These are phyloP conservation scores for Serinus canaria DNA, from an alignment of 2,113 vertebrate genomes.

Conservation along the genomic window DNA sequence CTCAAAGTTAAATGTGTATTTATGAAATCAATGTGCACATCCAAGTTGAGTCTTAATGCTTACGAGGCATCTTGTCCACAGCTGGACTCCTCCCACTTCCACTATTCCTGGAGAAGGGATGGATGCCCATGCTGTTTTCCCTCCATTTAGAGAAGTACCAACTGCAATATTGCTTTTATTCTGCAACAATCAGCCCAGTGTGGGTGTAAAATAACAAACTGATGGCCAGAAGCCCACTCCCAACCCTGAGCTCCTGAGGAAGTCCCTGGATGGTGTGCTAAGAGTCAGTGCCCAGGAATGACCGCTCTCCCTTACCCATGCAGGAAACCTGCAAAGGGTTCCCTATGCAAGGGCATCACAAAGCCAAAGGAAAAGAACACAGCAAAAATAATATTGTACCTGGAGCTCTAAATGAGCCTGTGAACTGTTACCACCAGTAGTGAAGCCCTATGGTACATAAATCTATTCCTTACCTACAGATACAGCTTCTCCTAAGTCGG, in stretches of 20 bases:
- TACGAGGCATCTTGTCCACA: rapidly evolving
- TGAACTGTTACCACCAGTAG: neutral
- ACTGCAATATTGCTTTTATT: neutral
- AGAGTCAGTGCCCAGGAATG: rapidly evolving
- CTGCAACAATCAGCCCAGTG: rapidly evolving
- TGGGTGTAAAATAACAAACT: neutral
- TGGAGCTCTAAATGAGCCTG: neutral
- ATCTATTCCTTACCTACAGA: neutral
- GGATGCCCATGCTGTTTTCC: neutral
- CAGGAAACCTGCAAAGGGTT: neutral
- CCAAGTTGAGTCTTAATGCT: neutral
- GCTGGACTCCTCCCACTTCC: neutral
- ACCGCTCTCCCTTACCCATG: neutral
- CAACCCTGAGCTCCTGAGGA: neutral
- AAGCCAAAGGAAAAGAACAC: rapidly evolving
- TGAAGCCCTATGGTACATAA: neutral
- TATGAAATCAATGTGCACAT: neutral
- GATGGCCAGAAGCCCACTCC: neutral
- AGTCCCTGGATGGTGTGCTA: rapidly evolving
- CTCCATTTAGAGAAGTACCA: neutral
- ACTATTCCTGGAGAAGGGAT: neutral
- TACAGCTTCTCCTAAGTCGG: neutral
- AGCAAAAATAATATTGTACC: neutral
- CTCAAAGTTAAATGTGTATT: neutral
- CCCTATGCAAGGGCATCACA: neutral